phyloP scores from a whole-genome alignment of 2,113 vertebrate species.

The Chamaetylas fuelleborni region DNA sequence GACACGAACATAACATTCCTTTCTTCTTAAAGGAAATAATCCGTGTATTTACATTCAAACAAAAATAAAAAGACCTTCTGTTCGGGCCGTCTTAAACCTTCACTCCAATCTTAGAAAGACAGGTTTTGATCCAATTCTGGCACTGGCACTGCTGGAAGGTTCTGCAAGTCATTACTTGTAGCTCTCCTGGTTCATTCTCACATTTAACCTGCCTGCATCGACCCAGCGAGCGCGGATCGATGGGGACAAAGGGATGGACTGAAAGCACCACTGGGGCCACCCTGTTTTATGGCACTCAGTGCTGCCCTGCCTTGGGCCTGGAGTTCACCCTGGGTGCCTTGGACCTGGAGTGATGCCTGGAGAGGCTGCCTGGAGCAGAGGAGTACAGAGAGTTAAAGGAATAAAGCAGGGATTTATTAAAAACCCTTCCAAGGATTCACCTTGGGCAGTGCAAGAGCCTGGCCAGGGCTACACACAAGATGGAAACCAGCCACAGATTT shows the following conservation, averaged over 20 bases:
- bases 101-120: neutral
- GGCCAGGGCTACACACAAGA: too few relatives aligned
- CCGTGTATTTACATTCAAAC: neutral
- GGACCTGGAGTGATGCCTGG: neutral
- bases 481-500: too few relatives aligned
- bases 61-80: conserved; percentile 5
- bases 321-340: neutral
- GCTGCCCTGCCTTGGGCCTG: neutral
- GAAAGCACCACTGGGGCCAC: neutral
- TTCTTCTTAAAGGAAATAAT: neutral
- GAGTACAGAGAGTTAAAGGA: too few relatives aligned
- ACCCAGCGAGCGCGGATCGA: neutral
- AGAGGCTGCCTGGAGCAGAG: too few relatives aligned
- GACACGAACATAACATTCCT: neutral
- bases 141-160: neutral
- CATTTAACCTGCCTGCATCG: neutral
- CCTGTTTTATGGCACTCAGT: neutral
- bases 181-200: neutral
- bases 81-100: neutral
- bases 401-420: too few relatives aligned
- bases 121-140: neutral
- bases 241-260: neutral
- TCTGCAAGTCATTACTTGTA: neutral
- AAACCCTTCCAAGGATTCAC: too few relatives aligned
- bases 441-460: too few relatives aligned